These are phyloP conservation scores for Oncorhynchus kisutch DNA, from an alignment of 2,113 vertebrate genomes.

Conservation along the genomic window DNA sequence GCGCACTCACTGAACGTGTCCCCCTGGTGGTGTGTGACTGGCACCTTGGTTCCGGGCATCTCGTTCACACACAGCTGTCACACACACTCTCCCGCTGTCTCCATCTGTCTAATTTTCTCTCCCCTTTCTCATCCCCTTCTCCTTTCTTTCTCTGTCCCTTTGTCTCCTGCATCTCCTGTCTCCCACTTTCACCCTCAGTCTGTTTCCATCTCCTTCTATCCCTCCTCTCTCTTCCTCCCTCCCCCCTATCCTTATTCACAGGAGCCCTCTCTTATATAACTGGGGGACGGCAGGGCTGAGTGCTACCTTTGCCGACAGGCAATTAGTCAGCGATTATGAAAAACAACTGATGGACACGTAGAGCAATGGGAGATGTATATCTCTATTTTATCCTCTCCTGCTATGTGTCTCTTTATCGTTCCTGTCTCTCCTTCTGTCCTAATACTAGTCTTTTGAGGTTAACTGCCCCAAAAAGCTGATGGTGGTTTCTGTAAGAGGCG, in stretches of 20 bases:
- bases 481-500: neutral
- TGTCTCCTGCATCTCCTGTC: slow-evolving; percentile 2
- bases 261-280: slow-evolving; percentile 54
- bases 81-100: slow-evolving; percentile 3
- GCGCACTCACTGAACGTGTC: neutral
- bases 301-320: slow-evolving; percentile 64
- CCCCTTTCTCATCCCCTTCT: neutral
- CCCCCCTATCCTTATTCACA: slow-evolving; percentile 5
- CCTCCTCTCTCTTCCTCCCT: neutral
- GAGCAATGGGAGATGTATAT: slow-evolving; percentile 35
- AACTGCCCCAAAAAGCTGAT: slow-evolving; percentile 40
- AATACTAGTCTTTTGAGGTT: slow-evolving; percentile 32
- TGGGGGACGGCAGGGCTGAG: slow-evolving; percentile 44
- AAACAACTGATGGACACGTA: slow-evolving; percentile 28
- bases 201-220: neutral
- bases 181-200: neutral
- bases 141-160: neutral
- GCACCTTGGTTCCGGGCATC: neutral
- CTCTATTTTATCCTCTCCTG: slow-evolving; percentile 4
- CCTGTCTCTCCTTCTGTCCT: neutral
- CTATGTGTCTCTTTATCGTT: neutral
- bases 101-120: neutral
- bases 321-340: slow-evolving; percentile 63
- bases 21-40: neutral
- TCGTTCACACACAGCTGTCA: slow-evolving; percentile 26